phyloP scores from a whole-genome alignment of 2,888 invertebrate genomes.

The Eupelmus urozonus region DNA sequence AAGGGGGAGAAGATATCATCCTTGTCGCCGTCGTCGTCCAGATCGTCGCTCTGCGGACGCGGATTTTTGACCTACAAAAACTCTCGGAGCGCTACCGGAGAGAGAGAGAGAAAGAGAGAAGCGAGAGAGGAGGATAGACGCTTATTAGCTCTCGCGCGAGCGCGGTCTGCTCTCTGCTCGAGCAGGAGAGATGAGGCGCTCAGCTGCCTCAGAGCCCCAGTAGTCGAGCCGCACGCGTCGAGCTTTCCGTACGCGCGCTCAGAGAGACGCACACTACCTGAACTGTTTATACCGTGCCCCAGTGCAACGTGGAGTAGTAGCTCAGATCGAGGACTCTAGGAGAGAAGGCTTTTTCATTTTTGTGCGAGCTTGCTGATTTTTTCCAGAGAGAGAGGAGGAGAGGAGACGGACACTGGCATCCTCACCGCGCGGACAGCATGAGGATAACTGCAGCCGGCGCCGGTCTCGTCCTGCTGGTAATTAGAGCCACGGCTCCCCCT shows the following conservation, averaged over 20 bases:
- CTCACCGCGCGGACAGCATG: constrained; percentile 30
- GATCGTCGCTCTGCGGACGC: constrained; percentile 31
- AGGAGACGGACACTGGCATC: neutral
- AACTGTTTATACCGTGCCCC: no score
- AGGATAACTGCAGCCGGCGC: constrained; percentile 30
- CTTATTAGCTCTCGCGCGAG: no score
- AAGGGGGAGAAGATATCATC: neutral
- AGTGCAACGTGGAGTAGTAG: no score
- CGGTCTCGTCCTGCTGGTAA: constrained; percentile 54
- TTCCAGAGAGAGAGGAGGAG: no score
- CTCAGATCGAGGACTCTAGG: no score
- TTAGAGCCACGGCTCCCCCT: no score
- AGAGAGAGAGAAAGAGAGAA: neutral
- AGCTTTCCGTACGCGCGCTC: no score
- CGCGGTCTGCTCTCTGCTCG: no score
- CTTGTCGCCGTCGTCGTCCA: neutral
- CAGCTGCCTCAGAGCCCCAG: no score
- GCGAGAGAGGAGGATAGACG: constrained; percentile 25
- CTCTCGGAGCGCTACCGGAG: neutral
- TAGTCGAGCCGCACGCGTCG: no score
- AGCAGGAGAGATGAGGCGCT: no score
- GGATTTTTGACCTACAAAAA: constrained; percentile 60
- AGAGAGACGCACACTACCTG: no score
- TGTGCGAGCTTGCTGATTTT: neutral
- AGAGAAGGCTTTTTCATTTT: neutral